Conservation (phyloP, 2,888 invertebrate genomes). For the Lithophane ornitopus region DNA sequence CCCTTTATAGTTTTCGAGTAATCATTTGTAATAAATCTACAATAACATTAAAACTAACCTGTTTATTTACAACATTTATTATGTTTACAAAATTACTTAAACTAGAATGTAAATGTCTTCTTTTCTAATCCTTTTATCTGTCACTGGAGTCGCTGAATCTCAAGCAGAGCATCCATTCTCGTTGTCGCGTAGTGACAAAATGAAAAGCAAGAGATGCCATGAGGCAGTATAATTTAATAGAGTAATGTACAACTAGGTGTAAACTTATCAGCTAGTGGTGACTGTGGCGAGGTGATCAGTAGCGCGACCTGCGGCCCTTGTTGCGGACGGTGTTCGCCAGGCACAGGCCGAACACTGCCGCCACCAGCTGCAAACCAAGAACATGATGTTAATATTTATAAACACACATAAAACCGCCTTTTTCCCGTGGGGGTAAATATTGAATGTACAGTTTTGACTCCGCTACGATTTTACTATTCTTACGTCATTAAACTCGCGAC, state of each 20-base stretch:
- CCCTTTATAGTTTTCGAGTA: neutral
- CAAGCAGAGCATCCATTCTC: neutral
- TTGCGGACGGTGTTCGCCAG: constrained; percentile 96
- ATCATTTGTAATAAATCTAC: neutral
- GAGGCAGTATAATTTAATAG: constrained; percentile 34
- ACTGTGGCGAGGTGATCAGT: constrained; percentile 69
- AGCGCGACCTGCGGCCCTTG: constrained; percentile 91
- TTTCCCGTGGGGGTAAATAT: neutral
- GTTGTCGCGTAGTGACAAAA: constrained; percentile 13
- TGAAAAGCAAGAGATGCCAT: constrained; percentile 17
- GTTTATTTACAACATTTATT: constrained; percentile 47
- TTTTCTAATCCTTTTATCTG: neutral
- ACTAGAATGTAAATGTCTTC: constrained; percentile 31
- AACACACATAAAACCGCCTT: neutral
- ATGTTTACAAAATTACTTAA: constrained; percentile 44
- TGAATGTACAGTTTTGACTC: no score
- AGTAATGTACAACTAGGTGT: constrained; percentile 51
- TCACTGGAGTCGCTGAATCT: neutral
- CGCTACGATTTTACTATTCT: neutral
- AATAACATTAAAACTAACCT: constrained; percentile 2
- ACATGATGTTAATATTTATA: constrained; percentile 1
- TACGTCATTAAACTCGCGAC: no score
- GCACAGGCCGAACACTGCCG: constrained; percentile 96
- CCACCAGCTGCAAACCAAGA: constrained; percentile 90
- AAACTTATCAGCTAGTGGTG: constrained; percentile 49